phyloP scores from a whole-genome alignment of 2,888 invertebrate genomes.

The Napeogenes inachia region DNA sequence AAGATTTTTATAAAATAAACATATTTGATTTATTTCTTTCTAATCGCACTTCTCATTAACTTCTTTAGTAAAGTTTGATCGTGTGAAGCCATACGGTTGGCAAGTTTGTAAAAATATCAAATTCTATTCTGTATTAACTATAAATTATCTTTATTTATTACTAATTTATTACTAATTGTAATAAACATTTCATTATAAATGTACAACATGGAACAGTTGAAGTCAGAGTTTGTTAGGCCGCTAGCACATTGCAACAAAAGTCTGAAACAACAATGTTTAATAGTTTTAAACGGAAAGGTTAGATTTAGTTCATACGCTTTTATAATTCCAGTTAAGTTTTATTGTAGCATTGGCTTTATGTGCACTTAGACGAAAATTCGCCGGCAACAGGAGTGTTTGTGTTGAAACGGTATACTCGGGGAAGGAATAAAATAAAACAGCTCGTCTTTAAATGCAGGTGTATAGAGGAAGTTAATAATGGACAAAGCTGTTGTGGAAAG shows the following conservation, averaged over 20 bases:
- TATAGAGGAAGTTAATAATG: slow-evolving; percentile 67
- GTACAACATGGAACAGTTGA: not conserved
- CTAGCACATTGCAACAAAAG: not conserved
- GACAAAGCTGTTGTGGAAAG: slow-evolving; percentile 63
- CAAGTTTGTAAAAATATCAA: too few species aligned
- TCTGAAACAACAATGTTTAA: slow-evolving; percentile 4
- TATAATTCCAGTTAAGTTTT: slow-evolving; percentile 13
- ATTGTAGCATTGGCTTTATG: slow-evolving; percentile 25
- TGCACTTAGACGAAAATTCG: slow-evolving; percentile 28
- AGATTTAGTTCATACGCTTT: slow-evolving; percentile 9
- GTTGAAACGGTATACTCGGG: slow-evolving; percentile 28
- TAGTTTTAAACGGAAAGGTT: slow-evolving; percentile 5
- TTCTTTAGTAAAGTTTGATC: too few species aligned
- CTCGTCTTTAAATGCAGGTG: slow-evolving; percentile 65
- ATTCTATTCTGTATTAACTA: too few species aligned
- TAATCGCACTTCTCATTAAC: too few species aligned
- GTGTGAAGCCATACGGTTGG: too few species aligned
- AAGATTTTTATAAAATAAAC: too few species aligned
- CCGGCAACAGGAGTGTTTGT: slow-evolving; percentile 23
- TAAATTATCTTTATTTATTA: too few species aligned
- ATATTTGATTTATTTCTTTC: too few species aligned
- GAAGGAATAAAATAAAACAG: slow-evolving; percentile 37
- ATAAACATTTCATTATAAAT: not conserved
- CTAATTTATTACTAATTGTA: too few species aligned
- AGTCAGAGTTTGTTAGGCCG: not conserved